phyloP scores from a whole-genome alignment of 1,140 invertebrate species.

The Camponotus floridanus region DNA sequence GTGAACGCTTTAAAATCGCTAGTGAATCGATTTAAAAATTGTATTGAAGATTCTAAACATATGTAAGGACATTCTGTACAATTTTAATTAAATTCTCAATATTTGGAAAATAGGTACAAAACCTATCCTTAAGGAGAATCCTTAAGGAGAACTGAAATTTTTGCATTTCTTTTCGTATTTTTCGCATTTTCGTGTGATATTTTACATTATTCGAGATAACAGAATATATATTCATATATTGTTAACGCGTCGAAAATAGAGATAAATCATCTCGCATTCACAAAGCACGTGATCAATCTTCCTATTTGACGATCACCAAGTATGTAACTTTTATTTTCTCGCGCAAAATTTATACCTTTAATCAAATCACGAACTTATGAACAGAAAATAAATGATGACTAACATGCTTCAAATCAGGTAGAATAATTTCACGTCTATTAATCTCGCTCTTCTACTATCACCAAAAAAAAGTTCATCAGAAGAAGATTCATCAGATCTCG shows the following conservation, averaged over 20 bases:
- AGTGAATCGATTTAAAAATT: no score
- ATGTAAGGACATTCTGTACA: no score
- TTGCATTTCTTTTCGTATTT: neutral
- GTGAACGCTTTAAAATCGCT: no score
- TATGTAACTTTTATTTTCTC: conserved; percentile 2
- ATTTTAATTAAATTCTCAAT: no score
- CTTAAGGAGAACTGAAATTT: neutral
- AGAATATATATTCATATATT: neutral
- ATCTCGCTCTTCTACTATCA: no score
- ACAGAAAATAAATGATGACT: neutral
- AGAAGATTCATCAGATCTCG: no score
- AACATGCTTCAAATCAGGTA: neutral
- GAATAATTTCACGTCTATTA: no score
- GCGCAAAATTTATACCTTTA: conserved; percentile 12
- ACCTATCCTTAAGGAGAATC: no score
- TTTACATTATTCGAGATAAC: conserved; percentile 6
- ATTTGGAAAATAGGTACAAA: no score
- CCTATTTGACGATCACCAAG: neutral
- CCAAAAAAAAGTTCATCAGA: no score
- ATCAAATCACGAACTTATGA: conserved; percentile 38
- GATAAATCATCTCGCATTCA: conserved; percentile 13
- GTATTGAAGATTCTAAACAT: no score
- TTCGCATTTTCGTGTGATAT: neutral
- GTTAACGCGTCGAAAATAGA: neutral
- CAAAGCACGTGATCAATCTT: conserved; percentile 14